Conservation (phyloP, 2,797 vertebrate species). For the Heterohyrax brucei region DNA sequence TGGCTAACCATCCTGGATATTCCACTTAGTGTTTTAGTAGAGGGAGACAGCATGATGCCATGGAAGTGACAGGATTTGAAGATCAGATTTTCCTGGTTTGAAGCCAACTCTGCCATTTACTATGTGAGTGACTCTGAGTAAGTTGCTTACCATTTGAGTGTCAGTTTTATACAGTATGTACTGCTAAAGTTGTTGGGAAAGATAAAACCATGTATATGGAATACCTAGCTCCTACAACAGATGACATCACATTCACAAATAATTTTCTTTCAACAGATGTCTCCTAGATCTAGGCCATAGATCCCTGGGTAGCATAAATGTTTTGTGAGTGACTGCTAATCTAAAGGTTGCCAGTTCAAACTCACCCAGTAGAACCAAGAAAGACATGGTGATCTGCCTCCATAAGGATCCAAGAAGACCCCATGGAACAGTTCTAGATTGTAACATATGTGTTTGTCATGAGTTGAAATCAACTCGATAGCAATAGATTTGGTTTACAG, state of each 20-base stretch:
- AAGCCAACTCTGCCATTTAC: background rate
- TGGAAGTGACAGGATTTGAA: background rate
- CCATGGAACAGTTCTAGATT: background rate
- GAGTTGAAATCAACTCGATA: background rate
- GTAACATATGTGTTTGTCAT: background rate
- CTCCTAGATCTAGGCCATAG: background rate
- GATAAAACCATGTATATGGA: background rate
- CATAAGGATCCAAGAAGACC: background rate
- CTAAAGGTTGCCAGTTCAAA: background rate
- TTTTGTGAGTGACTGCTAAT: background rate
- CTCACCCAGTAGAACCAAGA: background rate
- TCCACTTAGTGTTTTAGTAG: background rate
- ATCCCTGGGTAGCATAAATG: background rate
- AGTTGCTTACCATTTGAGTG: background rate
- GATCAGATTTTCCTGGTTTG: background rate
- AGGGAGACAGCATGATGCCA: background rate
- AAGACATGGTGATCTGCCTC: background rate
- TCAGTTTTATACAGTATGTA: conserved; percentile 17
- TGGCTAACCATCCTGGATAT: conserved; percentile 1
- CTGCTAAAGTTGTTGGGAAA: background rate
- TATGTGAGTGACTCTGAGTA: background rate
- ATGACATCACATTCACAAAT: background rate
- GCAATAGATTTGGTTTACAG: background rate
- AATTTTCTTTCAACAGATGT: background rate
- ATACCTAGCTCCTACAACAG: background rate